These are phyloP conservation scores for Lutraria rhynchaena DNA, from an alignment of 1,140 invertebrate species.

Conservation along the genomic window DNA sequence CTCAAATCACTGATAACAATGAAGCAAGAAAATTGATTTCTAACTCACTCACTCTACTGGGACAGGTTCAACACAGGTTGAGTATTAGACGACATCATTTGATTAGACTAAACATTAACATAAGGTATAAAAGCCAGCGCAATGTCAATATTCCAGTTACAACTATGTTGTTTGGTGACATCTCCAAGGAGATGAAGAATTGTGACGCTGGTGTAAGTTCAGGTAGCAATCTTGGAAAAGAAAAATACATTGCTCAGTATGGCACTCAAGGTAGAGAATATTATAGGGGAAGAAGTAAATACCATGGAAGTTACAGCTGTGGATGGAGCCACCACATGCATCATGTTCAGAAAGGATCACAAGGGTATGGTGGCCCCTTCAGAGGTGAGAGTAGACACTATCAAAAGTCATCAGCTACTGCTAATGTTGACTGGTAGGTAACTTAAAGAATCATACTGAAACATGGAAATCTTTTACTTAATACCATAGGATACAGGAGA, in stretches of 20 bases:
- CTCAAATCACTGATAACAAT: neutral
- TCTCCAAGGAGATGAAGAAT: slow-evolving; percentile 19
- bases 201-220: slow-evolving; percentile 15
- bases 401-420: no score
- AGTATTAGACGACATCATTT: neutral
- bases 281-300: neutral
- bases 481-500: no score
- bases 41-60: neutral
- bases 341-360: no score
- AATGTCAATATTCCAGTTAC: neutral
- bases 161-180: slow-evolving; percentile 28
- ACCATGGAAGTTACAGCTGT: neutral
- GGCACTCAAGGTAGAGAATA: no score
- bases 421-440: no score
- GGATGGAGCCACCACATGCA: neutral
- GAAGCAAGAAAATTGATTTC: slow-evolving; percentile 7
- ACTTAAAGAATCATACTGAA: no score
- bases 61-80: slow-evolving; percentile 1
- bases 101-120: slow-evolving; percentile 26
- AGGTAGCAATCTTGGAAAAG: neutral
- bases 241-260: neutral
- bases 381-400: no score
- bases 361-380: no score
- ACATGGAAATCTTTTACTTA: no score
- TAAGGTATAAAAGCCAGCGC: slow-evolving; percentile 17